Evolutionary conservation across 2,888 invertebrate species (phyloP), one percentile per base, ranked within the genome.

Genomic region (Epirrhoe tristata): DNA sequence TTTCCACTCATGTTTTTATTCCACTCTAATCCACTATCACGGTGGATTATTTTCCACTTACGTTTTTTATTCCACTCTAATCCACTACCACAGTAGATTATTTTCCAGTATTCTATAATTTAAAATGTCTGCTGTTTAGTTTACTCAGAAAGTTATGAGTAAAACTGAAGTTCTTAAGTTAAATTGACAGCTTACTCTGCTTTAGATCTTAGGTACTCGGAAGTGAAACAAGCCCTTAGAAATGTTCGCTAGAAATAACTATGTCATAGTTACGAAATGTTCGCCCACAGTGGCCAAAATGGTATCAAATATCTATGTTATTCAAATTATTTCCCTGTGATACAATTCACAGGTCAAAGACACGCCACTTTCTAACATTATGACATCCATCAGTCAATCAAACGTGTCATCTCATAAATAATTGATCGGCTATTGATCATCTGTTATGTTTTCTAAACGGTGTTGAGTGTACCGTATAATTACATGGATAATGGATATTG

Each of bases 351-450:
- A 24, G 55, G 63, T 64, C 54, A 39, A 43, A 57, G 63, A 31
- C 34, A 67, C 59, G 67, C 54, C 64, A 63, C 63, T 67, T 67
- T 67, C 67, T 67, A 67, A 31, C 43, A 63, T 63, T 59, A 56
- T 43, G 36, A 12, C 52, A 57, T 63, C 56, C 59, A 63, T 67
- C 62, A 50, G 43, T 66, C 53, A 58, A 51, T 63, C 57, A 64
- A 54, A 59, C 55, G 34, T 60, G 67, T 71, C 48, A 66, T 71
- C 66, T 73, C 64, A 73, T 73, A 56, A 62, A 71, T 73, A 65
- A 71, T 73, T 48, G 31, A 73, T 66, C 59, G 48, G 6, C 24
- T 39, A 51, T 43, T 60, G 54, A 55, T 58, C 39, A 54, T 60
- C 43, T 60, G 48, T 32, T 39, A 8, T 6, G 24, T 46, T 46